Evolutionary conservation across 2,888 invertebrate genomes (phyloP).

Genomic region (Thyatira batis): DNA sequence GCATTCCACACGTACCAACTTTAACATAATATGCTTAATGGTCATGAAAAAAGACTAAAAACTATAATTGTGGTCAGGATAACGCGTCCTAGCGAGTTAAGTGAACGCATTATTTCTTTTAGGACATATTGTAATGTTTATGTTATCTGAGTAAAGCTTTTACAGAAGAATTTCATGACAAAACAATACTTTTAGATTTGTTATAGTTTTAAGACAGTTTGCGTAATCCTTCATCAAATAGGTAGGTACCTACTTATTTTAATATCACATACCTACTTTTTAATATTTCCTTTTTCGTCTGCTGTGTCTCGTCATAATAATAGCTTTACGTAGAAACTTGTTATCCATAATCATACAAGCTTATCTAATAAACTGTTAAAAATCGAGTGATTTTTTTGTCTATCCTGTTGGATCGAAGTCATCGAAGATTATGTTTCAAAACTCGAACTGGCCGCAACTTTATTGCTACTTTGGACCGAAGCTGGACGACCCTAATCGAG

Average conservation of each 20-base stretch:
- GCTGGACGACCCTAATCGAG: constrained; percentile 3
- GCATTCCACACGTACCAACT: constrained; percentile 11
- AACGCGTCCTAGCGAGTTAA: neutral
- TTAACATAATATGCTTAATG: constrained; percentile 6
- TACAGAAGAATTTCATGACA: too few relatives aligned
- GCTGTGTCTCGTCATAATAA: too few relatives aligned
- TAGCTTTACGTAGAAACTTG: too few relatives aligned
- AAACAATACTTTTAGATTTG: too few relatives aligned
- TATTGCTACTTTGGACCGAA: neutral
- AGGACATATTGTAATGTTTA: neutral
- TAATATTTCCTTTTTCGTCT: too few relatives aligned
- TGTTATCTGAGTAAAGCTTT: too few relatives aligned
- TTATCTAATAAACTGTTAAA: too few relatives aligned
- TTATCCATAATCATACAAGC: too few relatives aligned
- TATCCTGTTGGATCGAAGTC: neutral
- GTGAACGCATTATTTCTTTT: neutral
- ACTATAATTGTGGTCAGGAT: neutral
- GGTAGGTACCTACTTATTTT: too few relatives aligned
- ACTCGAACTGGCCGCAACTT: neutral
- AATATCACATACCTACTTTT: too few relatives aligned
- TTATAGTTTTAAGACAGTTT: too few relatives aligned
- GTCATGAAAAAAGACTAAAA: constrained; percentile 7
- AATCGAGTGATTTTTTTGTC: neutral
- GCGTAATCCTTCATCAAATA: too few relatives aligned
- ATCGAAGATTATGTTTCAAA: neutral